Evolutionary conservation across 1,140 invertebrate genomes (phyloP).

Genomic region (Drosophila athabasca): DNA sequence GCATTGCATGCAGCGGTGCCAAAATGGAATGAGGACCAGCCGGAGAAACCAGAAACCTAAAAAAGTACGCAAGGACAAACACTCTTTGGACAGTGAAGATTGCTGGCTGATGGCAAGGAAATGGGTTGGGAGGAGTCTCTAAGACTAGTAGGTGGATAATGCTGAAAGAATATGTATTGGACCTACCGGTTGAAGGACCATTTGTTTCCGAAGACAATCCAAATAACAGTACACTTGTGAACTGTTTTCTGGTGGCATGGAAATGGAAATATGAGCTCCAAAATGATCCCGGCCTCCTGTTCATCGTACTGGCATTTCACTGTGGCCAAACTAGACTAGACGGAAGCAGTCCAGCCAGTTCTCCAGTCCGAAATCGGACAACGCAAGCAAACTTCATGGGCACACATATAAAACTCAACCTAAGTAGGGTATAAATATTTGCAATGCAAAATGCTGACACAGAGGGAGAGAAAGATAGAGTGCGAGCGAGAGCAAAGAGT

Average conservation of each 20-base stretch:
- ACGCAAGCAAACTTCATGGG: conserved; percentile 33
- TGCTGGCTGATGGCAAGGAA: background rate
- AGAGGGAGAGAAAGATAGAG: conserved; percentile 22
- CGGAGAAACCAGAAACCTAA: conserved; percentile 11
- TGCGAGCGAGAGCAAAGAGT: conserved; percentile 21
- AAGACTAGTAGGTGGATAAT: too few species aligned
- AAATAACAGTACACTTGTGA: too few species aligned
- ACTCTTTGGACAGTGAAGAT: conserved; percentile 2
- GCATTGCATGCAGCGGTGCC: conserved; percentile 42
- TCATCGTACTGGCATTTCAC: background rate
- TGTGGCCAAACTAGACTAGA: conserved; percentile 12
- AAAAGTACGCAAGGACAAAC: conserved; percentile 41
- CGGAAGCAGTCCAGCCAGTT: background rate
- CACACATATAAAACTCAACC: conserved; percentile 48
- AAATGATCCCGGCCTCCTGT: too few species aligned
- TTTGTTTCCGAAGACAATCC: too few species aligned
- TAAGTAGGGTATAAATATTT: conserved; percentile 63
- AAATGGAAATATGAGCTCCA: too few species aligned
- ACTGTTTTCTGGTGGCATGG: too few species aligned
- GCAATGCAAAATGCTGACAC: conserved; percentile 57
- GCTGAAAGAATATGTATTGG: too few species aligned
- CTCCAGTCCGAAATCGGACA: conserved; percentile 16
- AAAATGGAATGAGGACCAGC: conserved; percentile 12
- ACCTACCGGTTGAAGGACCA: too few species aligned
- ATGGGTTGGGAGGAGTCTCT: background rate